Base-by-base conservation (phyloP, 1,140 invertebrate species). In the Thereuonema tuberculata region DNA sequence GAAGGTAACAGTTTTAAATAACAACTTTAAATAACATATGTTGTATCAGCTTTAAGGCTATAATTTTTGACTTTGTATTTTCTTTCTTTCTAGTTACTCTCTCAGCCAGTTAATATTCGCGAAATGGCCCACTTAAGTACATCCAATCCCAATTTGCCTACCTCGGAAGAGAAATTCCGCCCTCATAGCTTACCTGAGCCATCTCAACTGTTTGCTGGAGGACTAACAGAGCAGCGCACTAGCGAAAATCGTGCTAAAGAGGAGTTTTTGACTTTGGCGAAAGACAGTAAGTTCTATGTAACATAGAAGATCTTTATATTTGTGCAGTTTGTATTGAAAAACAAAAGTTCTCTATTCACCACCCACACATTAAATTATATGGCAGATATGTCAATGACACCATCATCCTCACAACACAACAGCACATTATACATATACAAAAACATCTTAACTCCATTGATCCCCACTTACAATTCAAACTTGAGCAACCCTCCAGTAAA, bases 181-280 rank as follows among this genome's bases (percentile, higher is more conserved):
- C 48, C 61, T 61, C 43, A 65, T 64, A 61, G 58, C 57, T 29
- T 61, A 28, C 60, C 58, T 58, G 55, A 63, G 46, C 58, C 62
- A 56, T 15, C 52, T 61, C 49, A 23, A 25, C 37, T 37, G 25
- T 31, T 56, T 9, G 46, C 46, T 21, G 58, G 61, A 2, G 37
- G 63, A 52, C 66, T 66, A 50, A 63, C 65, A 66, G 74, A 23
- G 77, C 77, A 5, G 43, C 50, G 15, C 17, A 65, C 66, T 50
- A 65, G 68, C 56, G 82, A 84, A 61, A 79, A 80, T 59, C 82
- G 83, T 66, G 64, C 81, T 21, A 69, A 79, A 49, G 82, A 84
- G 61, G 82, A 84, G 72, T 86, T 85, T 72, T 72, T 81, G 1
- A 75, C 78, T 2, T 72, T 84, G 26, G 83, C 83, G 15, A 84